Evolutionary conservation across 2,797 vertebrate species (phyloP).

Genomic region (Myoxocephalus aenaeus): DNA sequence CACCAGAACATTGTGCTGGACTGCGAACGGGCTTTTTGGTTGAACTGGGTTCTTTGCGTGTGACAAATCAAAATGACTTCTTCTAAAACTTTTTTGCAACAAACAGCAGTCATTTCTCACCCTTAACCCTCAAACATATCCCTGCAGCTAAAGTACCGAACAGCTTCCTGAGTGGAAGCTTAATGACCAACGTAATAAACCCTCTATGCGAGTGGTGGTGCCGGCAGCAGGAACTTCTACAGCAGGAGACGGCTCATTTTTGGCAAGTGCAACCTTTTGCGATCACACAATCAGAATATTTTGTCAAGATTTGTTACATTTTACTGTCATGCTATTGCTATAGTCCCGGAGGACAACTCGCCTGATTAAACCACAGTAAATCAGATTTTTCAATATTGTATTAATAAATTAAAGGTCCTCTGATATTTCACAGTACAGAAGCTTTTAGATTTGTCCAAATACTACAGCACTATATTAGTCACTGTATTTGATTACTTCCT

Average conservation of each 20-base stretch:
- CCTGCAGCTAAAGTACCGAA: background rate
- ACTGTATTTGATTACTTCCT: slow-evolving; percentile 31
- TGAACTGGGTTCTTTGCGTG: slow-evolving; percentile 15
- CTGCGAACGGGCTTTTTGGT: slow-evolving; percentile 14
- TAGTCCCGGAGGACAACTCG: slow-evolving; percentile 8
- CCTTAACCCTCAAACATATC: background rate
- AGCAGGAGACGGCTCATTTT: slow-evolving; percentile 11
- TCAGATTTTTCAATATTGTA: slow-evolving; percentile 28
- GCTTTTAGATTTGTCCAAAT: slow-evolving; percentile 46
- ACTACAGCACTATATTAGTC: slow-evolving; percentile 38
- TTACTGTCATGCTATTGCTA: background rate
- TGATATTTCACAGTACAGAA: slow-evolving; percentile 48
- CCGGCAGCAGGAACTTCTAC: slow-evolving; percentile 21
- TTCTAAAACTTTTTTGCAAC: background rate
- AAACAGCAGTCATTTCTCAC: slow-evolving; percentile 23
- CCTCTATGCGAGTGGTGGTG: slow-evolving; percentile 19
- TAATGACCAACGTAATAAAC: slow-evolving; percentile 18
- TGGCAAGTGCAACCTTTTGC: slow-evolving; percentile 27
- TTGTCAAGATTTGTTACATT: slow-evolving; percentile 6
- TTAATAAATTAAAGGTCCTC: slow-evolving; percentile 33
- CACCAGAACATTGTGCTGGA: slow-evolving; percentile 3
- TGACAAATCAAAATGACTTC: background rate
- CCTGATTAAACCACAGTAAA: slow-evolving; percentile 23
- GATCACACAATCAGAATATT: slow-evolving; percentile 12
- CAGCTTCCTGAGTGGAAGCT: slow-evolving; percentile 21